Conservation (phyloP, 1,140 invertebrate genomes). For the Radopholus similis region DNA sequence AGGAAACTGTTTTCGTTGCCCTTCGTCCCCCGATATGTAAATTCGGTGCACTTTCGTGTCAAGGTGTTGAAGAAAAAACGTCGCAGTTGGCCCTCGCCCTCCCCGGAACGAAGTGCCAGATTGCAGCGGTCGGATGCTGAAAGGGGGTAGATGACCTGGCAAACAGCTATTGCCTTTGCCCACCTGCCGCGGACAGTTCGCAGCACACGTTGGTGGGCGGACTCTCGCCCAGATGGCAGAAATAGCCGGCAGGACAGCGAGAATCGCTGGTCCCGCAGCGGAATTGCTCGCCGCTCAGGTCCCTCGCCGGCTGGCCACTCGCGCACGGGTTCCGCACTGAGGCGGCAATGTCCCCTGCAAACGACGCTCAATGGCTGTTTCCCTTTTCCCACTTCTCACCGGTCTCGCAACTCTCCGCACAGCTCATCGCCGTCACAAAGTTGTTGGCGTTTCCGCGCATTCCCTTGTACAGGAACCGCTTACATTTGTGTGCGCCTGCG, state of each 20-base stretch:
- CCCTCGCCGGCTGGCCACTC: conserved; percentile 33
- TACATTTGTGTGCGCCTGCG: conserved; percentile 43
- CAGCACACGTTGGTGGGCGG: conserved; percentile 49
- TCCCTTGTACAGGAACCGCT: conserved; percentile 58
- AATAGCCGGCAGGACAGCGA: conserved; percentile 50
- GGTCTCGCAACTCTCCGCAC: conserved; percentile 32
- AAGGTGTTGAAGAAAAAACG: conserved; percentile 57
- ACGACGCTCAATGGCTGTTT: background rate
- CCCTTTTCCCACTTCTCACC: background rate
- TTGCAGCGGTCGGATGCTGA: conserved; percentile 50
- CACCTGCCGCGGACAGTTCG: conserved; percentile 34
- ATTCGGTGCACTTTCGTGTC: conserved; percentile 49
- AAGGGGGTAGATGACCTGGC: conserved; percentile 15
- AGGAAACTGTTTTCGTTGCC: conserved; percentile 60
- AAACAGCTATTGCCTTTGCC: background rate
- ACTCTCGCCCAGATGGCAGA: conserved; percentile 52
- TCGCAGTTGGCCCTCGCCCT: conserved; percentile 45
- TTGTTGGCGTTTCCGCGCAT: conserved; percentile 57
- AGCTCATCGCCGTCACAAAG: conserved; percentile 46
- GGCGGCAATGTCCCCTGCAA: conserved; percentile 4
- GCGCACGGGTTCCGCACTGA: conserved; percentile 28
- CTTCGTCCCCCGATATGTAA: conserved; percentile 51
- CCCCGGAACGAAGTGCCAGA: conserved; percentile 47
- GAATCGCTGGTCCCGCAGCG: conserved; percentile 25
- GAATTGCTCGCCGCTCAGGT: conserved; percentile 30